Evolutionary conservation across 2,113 vertebrate genomes (phyloP), one percentile per base, ranked within the genome.

Genomic region (Indri indri): DNA sequence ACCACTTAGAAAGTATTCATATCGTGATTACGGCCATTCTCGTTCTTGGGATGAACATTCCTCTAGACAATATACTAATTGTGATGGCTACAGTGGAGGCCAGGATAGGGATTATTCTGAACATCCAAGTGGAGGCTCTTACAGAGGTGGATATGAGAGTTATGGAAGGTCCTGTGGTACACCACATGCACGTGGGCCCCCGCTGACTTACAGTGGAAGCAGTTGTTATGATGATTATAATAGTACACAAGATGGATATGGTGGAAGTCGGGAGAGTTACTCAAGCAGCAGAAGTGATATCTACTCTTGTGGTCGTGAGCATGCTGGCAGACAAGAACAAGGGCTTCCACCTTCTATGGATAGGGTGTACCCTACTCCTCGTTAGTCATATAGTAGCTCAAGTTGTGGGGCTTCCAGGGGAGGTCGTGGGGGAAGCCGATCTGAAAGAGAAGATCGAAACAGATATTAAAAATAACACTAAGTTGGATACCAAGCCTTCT

Each of bases 121-220:
- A 86, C 99, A 99, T 92, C 98, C 99, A 9, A 99, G 99, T 89
- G 98, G 99, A 96, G 99, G 99, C 82, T 99, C 99, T 93, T 99
- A 99, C 97, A 98, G 99, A 98, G 99, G 99, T 96, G 99, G 99
- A 0, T 99, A 99, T 97, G 99, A 99, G 88, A 99, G 99, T 98
- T 99, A 99, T 59, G 99, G 99, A 99, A 99, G 99, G 99, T 37
- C 66, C 27, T 30, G 63, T 32, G 30, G 63, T 32, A 12, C 63
- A 98, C 99, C 98, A 94, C 98, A 99, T 97, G 98, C 99, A 98
- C 96, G 98, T 98, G 98, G 98, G 52, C 98, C 99, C 95, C 98
- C 98, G 97, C 98, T 98, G 96, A 98, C 98, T 98, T 99, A 99
- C 97, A 97, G 99, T 98, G 98, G 99, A 97, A 99, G 99, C 98